Evolutionary conservation across 1,140 invertebrate species (phyloP).

Genomic region (Drosophila tsacasi): DNA sequence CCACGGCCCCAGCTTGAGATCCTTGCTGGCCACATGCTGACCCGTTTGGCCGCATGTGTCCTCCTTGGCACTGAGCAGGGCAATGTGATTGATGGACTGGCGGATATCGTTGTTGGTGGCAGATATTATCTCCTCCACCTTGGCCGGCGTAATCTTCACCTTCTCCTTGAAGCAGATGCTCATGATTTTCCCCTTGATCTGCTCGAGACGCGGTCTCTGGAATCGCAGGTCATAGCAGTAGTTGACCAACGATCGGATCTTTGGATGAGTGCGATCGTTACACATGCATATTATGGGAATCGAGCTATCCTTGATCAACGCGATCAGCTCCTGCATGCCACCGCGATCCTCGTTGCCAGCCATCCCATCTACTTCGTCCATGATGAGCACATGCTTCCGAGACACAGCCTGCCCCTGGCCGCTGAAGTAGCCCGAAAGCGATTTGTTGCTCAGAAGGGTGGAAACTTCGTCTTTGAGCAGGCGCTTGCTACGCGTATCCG

Average conservation of each 20-base stretch:
- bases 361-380: conserved; percentile 99
- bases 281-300: conserved; percentile 99
- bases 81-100: conserved; percentile 95
- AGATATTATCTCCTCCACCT: conserved; percentile 93
- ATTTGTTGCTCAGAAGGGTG: conserved; percentile 91
- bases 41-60: conserved; percentile 1
- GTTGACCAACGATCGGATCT: conserved; percentile 97
- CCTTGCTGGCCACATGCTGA: conserved; percentile 88
- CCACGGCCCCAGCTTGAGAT: conserved; percentile 96
- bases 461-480: conserved; percentile 93
- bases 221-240: conserved; percentile 98
- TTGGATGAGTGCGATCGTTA: conserved; percentile 97
- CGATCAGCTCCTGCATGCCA: conserved; percentile 97
- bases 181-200: conserved; percentile 96
- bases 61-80: conserved; percentile 88
- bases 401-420: conserved; percentile 86
- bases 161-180: conserved; percentile 96
- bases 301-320: conserved; percentile 94
- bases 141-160: conserved; percentile 91
- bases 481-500: conserved; percentile 97
- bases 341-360: conserved; percentile 99
- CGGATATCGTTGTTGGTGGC: conserved; percentile 97
- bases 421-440: conserved; percentile 88
- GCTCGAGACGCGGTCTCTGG: conserved; percentile 92
- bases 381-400: conserved; percentile 95